phyloP scores from a whole-genome alignment of 2,888 invertebrate species.

The Dasypolia templi region DNA sequence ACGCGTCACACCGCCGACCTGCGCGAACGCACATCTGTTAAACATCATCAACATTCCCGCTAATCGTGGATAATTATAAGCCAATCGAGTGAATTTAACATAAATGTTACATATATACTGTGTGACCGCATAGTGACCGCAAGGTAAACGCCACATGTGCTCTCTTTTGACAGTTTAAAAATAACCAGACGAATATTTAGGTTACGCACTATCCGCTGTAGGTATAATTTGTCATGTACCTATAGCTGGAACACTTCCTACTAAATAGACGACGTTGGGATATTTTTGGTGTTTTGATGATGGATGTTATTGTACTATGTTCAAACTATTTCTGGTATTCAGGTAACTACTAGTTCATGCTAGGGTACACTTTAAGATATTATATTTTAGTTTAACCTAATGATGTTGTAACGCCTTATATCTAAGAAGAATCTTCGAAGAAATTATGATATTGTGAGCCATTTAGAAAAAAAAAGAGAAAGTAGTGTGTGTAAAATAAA shows the following conservation, averaged over 20 bases:
- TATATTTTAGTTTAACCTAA: neutral
- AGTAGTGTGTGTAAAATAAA: neutral
- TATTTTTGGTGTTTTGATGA: constrained; percentile 12
- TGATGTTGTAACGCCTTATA: neutral
- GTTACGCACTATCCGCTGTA: constrained; percentile 45
- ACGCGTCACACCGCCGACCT: constrained; percentile 40
- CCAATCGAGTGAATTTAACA: constrained; percentile 32
- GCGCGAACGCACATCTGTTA: constrained; percentile 57
- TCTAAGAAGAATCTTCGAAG: neutral
- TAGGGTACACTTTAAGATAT: neutral
- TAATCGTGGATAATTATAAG: constrained; percentile 43
- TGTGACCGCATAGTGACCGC: constrained; percentile 23
- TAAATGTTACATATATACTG: constrained; percentile 9
- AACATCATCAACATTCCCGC: constrained; percentile 37
- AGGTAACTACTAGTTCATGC: neutral
- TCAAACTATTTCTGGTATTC: neutral
- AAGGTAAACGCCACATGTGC: constrained; percentile 38
- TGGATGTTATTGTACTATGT: constrained; percentile 11
- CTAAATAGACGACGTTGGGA: constrained; percentile 30
- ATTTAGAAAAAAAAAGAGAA: neutral
- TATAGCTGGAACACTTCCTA: constrained; percentile 26
- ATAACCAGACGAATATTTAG: constrained; percentile 56
- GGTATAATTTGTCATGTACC: constrained; percentile 26
- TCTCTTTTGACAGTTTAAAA: constrained; percentile 56
- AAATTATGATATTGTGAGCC: neutral